Conservation (phyloP, 2,113 vertebrate species). For the Colossoma macropomum region DNA sequence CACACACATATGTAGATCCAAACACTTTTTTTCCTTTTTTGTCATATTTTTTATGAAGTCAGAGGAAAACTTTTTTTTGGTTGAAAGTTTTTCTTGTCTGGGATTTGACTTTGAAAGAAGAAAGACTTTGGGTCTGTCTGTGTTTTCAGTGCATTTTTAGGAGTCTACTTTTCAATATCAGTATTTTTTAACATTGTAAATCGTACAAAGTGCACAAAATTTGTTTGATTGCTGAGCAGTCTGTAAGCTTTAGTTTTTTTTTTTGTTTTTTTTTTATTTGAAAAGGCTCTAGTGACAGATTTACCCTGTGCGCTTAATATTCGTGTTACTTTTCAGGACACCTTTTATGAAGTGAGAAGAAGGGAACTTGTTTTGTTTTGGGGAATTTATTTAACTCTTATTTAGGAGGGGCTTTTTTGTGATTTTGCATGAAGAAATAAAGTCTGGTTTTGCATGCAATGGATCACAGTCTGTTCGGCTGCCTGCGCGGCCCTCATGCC, state of each 20-base stretch:
- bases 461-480: conserved; percentile 98
- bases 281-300: not conserved
- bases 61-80: conserved; percentile 21
- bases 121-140: not conserved
- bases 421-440: not conserved
- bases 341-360: conserved; percentile 48
- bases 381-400: conserved; percentile 21
- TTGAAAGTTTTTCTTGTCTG: not conserved
- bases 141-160: not conserved
- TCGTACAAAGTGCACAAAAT: not conserved
- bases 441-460: conserved; percentile 69
- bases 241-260: not conserved
- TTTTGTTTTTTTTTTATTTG: not conserved
- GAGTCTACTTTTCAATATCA: not conserved
- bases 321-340: not conserved
- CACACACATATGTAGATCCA: conserved; percentile 47
- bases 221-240: not conserved
- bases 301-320: not conserved
- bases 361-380: conserved; percentile 55
- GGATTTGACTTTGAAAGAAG: not conserved
- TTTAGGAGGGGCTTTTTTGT: conserved; percentile 51
- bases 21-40: conserved; percentile 44
- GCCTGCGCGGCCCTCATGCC: conserved; percentile 95
- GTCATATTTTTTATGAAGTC: conserved; percentile 68
- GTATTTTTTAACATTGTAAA: not conserved